These are phyloP conservation scores for Nemurella pictetii DNA, from an alignment of 2,888 invertebrate genomes.

Conservation along the genomic window DNA sequence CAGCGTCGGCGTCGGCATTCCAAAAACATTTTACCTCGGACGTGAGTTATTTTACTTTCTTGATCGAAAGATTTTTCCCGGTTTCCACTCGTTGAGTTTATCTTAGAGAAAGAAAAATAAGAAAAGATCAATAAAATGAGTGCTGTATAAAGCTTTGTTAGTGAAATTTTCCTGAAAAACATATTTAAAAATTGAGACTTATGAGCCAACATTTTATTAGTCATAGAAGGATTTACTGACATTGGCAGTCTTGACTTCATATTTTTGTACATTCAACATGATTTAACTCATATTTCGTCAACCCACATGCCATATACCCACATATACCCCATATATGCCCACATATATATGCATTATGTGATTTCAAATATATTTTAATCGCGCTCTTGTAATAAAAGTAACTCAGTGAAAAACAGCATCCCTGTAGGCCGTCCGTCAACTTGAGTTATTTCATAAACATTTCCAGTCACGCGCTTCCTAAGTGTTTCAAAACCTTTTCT, in stretches of 20 bases:
- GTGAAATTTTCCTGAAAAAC: not conserved
- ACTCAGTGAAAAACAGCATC: not conserved
- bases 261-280: no score
- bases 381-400: no score
- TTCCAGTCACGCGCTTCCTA: slow-evolving; percentile 17
- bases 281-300: no score
- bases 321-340: no score
- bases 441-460: not conserved
- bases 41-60: not conserved
- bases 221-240: no score
- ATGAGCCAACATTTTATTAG: no score
- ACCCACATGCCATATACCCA: no score
- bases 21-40: slow-evolving; percentile 26
- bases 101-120: not conserved
- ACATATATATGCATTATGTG: no score
- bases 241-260: no score
- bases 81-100: not conserved
- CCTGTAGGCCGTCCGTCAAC: not conserved
- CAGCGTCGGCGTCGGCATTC: slow-evolving; percentile 13
- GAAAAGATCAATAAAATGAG: not conserved
- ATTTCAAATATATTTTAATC: no score
- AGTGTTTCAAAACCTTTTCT: slow-evolving; percentile 20
- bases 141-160: not conserved
- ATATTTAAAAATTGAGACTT: not conserved
- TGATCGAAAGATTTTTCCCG: not conserved